These are phyloP conservation scores for Tanypteryx hageni DNA, from an alignment of 2,888 invertebrate species.

Conservation along the genomic window DNA sequence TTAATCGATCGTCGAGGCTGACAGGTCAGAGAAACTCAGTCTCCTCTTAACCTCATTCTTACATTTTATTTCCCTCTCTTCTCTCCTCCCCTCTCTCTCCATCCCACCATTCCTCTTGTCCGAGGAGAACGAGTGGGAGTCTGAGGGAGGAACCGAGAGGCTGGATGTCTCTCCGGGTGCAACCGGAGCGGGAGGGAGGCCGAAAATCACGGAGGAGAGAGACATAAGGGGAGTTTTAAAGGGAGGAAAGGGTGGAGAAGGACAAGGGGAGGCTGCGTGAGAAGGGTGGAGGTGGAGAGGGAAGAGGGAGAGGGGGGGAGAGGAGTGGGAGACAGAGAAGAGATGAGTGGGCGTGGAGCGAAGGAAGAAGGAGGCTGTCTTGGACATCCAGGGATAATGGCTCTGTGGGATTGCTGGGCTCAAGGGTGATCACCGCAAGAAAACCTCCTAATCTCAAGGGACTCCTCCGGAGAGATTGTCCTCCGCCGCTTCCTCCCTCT, in stretches of 20 bases:
- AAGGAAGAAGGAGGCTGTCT: not conserved
- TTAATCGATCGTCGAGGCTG: too few species aligned
- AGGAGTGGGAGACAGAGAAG: not conserved
- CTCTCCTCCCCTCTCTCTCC: not conserved
- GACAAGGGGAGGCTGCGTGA: not conserved
- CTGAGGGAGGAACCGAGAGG: not conserved
- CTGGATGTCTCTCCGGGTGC: not conserved
- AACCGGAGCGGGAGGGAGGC: not conserved
- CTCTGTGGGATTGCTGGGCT: conserved; percentile 24
- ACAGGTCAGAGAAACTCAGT: too few species aligned
- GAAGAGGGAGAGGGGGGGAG: not conserved
- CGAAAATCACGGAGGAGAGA: too few species aligned
- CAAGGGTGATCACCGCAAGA: conserved; percentile 41
- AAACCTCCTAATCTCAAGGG: conserved; percentile 33
- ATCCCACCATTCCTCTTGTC: not conserved
- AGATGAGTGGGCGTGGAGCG: conserved; percentile 56
- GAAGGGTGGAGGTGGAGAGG: not conserved
- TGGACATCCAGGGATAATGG: conserved; percentile 53
- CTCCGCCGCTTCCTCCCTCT: not conserved
- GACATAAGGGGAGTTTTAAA: too few species aligned
- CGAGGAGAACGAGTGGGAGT: conserved; percentile 11
- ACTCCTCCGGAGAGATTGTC: conserved; percentile 19
- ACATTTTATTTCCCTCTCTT: not conserved
- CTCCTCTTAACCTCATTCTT: not conserved
- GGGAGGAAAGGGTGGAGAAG: not conserved